Evolutionary conservation across 2,888 invertebrate species (phyloP).

Genomic region (Drosophila leonis): DNA sequence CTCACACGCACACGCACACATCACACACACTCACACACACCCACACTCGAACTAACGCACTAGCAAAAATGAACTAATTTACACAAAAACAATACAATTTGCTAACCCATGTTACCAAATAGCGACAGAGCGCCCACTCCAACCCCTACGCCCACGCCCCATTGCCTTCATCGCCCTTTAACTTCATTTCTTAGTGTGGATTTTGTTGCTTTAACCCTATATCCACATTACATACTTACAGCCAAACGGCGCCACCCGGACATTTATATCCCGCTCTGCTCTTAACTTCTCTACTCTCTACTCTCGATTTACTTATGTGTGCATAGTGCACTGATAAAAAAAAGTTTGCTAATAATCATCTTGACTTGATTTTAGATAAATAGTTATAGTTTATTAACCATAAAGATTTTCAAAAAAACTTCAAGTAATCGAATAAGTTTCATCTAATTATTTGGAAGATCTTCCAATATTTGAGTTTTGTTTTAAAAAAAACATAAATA

Average conservation of each 20-base stretch:
- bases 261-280: conserved; percentile 68
- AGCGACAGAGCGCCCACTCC: conserved; percentile 1
- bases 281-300: not conserved
- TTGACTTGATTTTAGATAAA: not conserved
- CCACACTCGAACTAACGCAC: not conserved
- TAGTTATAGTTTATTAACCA: no score
- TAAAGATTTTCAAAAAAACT: no score
- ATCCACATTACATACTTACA: conserved; percentile 55
- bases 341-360: not conserved
- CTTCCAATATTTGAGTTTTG: no score
- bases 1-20: conserved; percentile 2
- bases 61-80: conserved; percentile 73
- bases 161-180: conserved; percentile 10
- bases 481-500: no score
- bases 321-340: conserved; percentile 31
- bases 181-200: conserved; percentile 37
- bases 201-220: conserved; percentile 68
- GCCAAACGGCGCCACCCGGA: conserved; percentile 76
- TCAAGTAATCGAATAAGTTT: no score
- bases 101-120: conserved; percentile 71
- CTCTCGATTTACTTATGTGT: conserved; percentile 4
- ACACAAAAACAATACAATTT: conserved; percentile 80
- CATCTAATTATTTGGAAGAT: no score
- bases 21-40: no score
- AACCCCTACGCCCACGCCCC: not conserved